phyloP scores from a whole-genome alignment of 2,797 vertebrate species.

The Botia kubotai region DNA sequence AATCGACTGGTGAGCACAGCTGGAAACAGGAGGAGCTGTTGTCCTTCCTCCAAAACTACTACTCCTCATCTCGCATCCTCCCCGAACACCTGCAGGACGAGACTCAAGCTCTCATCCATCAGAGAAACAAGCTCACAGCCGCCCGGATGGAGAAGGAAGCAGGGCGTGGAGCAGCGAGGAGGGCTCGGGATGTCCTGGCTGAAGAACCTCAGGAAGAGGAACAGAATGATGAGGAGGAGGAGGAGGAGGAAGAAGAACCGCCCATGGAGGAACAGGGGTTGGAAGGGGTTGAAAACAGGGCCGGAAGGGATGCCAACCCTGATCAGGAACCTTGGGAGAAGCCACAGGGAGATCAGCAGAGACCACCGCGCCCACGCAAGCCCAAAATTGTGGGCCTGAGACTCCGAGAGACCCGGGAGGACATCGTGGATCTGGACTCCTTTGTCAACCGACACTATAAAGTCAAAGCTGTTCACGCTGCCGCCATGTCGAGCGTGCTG shows the following conservation, averaged over 20 bases:
- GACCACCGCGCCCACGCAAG: constrained; percentile 40
- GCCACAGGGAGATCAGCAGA: neutral
- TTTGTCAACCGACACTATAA: constrained; percentile 82
- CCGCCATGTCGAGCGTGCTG: constrained; percentile 59
- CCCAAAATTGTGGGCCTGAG: constrained; percentile 78
- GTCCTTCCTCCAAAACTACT: constrained; percentile 81
- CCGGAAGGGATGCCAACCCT: neutral
- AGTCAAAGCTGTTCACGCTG: constrained; percentile 74
- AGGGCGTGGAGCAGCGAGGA: constrained; percentile 33
- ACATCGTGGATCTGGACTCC: constrained; percentile 87
- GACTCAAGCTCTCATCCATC: constrained; percentile 56
- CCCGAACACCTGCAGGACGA: constrained; percentile 70
- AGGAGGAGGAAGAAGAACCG: constrained; percentile 37
- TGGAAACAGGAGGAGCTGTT: constrained; percentile 79
- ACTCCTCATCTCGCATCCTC: constrained; percentile 75
- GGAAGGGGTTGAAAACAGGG: neutral
- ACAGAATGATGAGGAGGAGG: constrained; percentile 29
- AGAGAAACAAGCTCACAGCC: constrained; percentile 52
- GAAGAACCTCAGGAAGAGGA: constrained; percentile 54
- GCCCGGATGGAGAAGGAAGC: constrained; percentile 23
- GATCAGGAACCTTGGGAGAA: constrained; percentile 16
- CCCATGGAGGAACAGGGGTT: constrained; percentile 39
- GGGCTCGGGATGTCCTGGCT: constrained; percentile 47
- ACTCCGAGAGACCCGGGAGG: constrained; percentile 68
- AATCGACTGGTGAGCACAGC: constrained; percentile 67